Base-by-base conservation (phyloP, 2,113 vertebrate species). In the Labeo rohita region DNA sequence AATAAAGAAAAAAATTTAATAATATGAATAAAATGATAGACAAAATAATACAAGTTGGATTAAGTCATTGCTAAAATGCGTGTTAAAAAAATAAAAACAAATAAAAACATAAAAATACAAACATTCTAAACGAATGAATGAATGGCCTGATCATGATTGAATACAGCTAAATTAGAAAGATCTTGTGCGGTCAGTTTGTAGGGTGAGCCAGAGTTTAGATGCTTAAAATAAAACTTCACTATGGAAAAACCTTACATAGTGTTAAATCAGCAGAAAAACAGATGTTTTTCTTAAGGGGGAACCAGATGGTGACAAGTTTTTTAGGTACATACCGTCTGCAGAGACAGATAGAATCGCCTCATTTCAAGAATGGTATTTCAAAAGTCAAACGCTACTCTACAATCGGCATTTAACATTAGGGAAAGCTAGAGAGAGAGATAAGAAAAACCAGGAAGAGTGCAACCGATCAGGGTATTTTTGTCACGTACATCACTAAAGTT, bases 291-390 rank as follows among this genome's bases (percentile, higher is more conserved):
- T n/a, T 8, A 34, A 78, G 59, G 18, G 45, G 39, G 21, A 70
- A 28, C 63, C 84, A 39, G 23, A 52, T 43, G 50, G 61, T 43
- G 16, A 72, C 21, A 36, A 36, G 72, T 8, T 36, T 77, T n/a
- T 8, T 72, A 9, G 82, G 82, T 74, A 80, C 82, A 87, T 80
- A 54, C 66, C 45, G 34, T 74, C 66, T 80, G 28, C 16, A 50
- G 56, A 79, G 21, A 39, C 23, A 50, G 66, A 80, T 84, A 79
- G 66, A 56, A 84, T 28, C 6, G 13, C 21, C 9, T 80, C 45
- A 80, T 75, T 80, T 61, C 66, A 84, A 39, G 18, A 43, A 23
- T 47, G 68, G 43, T 36, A 80, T 87, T 84, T 43, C 43, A 76
- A 15, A 18, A 59, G 34, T 39, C 65, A 36, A 52, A 45, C 23